Percentiles rank a stretch among this genome's conserved stretches.
Conservation (phyloP, 2,113 vertebrate genomes). For the Odocoileus hemionus region DNA sequence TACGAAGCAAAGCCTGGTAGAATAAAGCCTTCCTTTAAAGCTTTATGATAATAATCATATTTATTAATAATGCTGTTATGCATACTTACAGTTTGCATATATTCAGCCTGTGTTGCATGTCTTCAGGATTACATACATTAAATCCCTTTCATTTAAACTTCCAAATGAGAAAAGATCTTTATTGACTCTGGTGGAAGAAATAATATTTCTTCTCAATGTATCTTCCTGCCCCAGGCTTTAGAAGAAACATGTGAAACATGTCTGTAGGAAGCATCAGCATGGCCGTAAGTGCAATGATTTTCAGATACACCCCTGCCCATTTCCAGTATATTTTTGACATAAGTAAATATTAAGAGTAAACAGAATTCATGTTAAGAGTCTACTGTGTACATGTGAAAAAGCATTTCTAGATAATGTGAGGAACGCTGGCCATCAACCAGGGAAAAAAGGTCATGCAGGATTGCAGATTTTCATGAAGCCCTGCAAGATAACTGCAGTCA, state of each 20-base stretch:
- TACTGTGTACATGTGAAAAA: slow-evolving; percentile 12
- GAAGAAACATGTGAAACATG: slow-evolving; percentile 65
- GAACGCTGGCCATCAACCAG: slow-evolving; percentile 38
- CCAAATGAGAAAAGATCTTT: slow-evolving; percentile 53
- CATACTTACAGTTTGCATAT: slow-evolving; percentile 73
- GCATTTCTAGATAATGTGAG: slow-evolving; percentile 26
- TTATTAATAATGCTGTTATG: slow-evolving; percentile 74
- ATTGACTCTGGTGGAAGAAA: slow-evolving; percentile 48
- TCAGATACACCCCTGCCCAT: background rate
- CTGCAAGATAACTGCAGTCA: slow-evolving; percentile 47
- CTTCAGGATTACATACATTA: slow-evolving; percentile 73
- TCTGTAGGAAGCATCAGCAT: slow-evolving; percentile 58
- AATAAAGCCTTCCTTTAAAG: slow-evolving; percentile 75
- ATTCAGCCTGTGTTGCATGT: slow-evolving; percentile 76
- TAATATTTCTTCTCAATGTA: slow-evolving; percentile 38
- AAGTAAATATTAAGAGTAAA: slow-evolving; percentile 37
- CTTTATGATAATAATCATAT: slow-evolving; percentile 65
- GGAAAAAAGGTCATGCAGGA: slow-evolving; percentile 37
- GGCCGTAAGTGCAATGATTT: slow-evolving; percentile 67
- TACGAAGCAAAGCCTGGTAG: slow-evolving; percentile 73
- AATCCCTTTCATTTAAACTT: slow-evolving; percentile 71
- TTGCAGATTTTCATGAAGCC: slow-evolving; percentile 7
- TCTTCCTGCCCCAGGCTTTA: slow-evolving; percentile 60
- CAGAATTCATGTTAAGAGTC: slow-evolving; percentile 33
- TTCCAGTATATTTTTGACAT: slow-evolving; percentile 61